Evolutionary conservation across 2,888 invertebrate species (phyloP), one percentile per base, ranked within the genome.

Genomic region (Synergus laeviventris): DNA sequence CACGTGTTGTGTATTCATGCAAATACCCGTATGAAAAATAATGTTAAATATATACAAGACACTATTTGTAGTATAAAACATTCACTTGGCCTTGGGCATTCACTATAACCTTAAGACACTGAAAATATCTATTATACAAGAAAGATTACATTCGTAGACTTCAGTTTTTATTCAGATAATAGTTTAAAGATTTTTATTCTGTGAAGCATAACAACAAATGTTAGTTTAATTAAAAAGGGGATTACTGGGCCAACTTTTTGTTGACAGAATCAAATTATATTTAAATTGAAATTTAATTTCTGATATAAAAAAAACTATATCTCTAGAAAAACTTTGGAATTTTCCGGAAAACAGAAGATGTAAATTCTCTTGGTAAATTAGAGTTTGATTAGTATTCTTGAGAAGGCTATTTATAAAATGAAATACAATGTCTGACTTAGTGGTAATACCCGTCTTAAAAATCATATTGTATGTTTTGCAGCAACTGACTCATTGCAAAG

Each of bases 401-500:
- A 39, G 18, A 62, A 62, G 36, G 36, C 61, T 61, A 61, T 61
- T 61, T 36, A 61, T 36, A 61, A 36, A 36, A 36, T 31, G 38
- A 61, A 61, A 59, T 59, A 38, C 31, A 16, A 36, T 61, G 36
- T 21, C 2, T 61, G 61, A 61, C 61, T 61, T 36, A 61, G 31
- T 61, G 36, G 24, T 61, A 61, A 38, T 61, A 16, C 38, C 61
- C 9, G 38, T 61, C 36, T 61, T 36, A 61, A 36, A 61, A 61
- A 16, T 36, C 7, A 31, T 31, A 31, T 31, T 61, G 38, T 36
- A 61, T 61, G 38, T 36, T 61, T 61, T 36, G 38, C 31, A 61
- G 61, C 31, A 61, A 16, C 36, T 36, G 61, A 31, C 61, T 61
- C 61, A 61, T 70, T 70, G 49, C 70, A 31, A 70, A 70, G 16